Conservation (phyloP, 2,888 invertebrate genomes). For the Lepidochrysops patricia region DNA sequence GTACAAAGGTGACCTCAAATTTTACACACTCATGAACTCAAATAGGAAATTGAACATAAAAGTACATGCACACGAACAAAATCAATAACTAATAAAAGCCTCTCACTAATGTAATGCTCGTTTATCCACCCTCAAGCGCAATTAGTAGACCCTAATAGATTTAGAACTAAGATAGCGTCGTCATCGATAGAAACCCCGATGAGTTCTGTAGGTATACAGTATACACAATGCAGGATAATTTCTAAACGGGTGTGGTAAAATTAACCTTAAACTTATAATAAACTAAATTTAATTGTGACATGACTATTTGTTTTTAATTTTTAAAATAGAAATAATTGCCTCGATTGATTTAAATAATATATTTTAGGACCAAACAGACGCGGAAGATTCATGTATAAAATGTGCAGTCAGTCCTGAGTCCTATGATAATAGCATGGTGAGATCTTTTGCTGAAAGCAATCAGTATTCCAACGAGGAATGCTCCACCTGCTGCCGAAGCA, state of each 20-base stretch:
- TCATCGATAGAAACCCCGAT: background rate
- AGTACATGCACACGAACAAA: background rate
- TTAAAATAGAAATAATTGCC: too few relatives aligned
- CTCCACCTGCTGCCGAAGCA: conserved; percentile 64
- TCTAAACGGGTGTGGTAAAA: background rate
- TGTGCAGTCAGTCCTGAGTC: conserved; percentile 72
- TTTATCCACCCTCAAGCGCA: conserved; percentile 1
- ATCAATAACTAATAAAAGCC: background rate
- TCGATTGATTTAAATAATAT: background rate
- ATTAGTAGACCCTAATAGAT: background rate
- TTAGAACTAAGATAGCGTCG: background rate
- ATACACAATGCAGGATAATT: background rate
- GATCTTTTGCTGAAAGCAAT: conserved; percentile 61
- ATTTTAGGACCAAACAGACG: conserved; percentile 63
- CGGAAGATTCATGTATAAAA: conserved; percentile 72
- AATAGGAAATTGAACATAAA: background rate
- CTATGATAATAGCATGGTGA: conserved; percentile 69
- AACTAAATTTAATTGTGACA: too few relatives aligned
- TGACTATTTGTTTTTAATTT: too few relatives aligned
- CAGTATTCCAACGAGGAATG: conserved; percentile 68
- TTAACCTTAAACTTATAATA: background rate
- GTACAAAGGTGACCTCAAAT: conserved; percentile 8
- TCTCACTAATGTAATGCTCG: background rate
- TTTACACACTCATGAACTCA: background rate
- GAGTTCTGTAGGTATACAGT: background rate